These are phyloP conservation scores for Sebastes hopkinsi DNA, from an alignment of 2,797 vertebrate genomes.

Conservation along the genomic window DNA sequence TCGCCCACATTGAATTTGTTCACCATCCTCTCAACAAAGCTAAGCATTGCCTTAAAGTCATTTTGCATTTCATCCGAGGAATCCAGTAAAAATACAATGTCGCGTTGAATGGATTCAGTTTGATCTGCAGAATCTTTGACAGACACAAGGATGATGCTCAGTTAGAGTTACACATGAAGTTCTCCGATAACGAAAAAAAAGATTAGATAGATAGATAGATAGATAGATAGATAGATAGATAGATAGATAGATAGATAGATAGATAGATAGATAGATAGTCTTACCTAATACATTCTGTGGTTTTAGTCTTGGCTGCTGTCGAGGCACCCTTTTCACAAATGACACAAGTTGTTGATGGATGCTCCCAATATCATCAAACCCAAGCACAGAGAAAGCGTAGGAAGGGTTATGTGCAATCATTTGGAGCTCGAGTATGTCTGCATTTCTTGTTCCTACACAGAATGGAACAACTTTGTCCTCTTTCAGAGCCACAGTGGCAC, in stretches of 20 bases:
- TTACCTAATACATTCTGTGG: conserved; percentile 70
- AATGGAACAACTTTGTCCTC: conserved; percentile 67
- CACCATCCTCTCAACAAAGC: conserved; percentile 73
- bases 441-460: conserved; percentile 74
- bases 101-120: conserved; percentile 54
- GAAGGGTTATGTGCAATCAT: conserved; percentile 78
- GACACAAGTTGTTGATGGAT: conserved; percentile 76
- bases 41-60: conserved; percentile 63
- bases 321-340: conserved; percentile 79
- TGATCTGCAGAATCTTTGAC: conserved; percentile 48
- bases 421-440: conserved; percentile 82
- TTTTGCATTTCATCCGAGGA: conserved; percentile 72
- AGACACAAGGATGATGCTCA: conserved; percentile 32
- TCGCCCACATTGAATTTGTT: conserved; percentile 69
- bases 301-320: conserved; percentile 63
- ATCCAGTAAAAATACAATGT: conserved; percentile 82
- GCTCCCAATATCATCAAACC: conserved; percentile 72
- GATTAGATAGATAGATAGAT: conserved; percentile 19
- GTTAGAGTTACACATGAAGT: conserved; percentile 9
- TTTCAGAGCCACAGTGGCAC: conserved; percentile 67
- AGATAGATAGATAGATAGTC: conserved; percentile 23
- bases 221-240: conserved; percentile 8
- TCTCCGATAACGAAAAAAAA: not conserved
- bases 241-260: conserved; percentile 7
- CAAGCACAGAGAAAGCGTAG: conserved; percentile 75